Base-by-base conservation (phyloP, 1,140 invertebrate species). In the Calephelis nemesis region DNA sequence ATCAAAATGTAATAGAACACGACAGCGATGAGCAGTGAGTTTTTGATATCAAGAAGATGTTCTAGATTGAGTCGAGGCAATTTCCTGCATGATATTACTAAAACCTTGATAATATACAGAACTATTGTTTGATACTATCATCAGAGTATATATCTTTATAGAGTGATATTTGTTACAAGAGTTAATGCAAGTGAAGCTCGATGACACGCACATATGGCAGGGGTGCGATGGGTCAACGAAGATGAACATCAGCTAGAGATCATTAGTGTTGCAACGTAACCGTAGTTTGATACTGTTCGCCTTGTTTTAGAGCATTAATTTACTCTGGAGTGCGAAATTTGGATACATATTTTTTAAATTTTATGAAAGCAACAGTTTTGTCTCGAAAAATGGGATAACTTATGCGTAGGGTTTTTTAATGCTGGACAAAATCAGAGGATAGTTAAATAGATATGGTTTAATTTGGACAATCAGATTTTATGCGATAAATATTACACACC, bases 191-290 rank as follows among this genome's bases (percentile, higher is more conserved):
- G 60, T 52, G 62, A 63, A 40, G 62, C 49, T 63, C 15, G 60
- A 48, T 50, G 45, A 50, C 67, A 50, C 60, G 67, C 40, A 68
- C 58, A 45, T 60, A 30, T 30, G 52, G 19, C 19, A 30, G 62
- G 47, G 60, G 58, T 62, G 63, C 13, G 30, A 66, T 39, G 65
- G 67, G 62, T 68, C 67, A 70, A 42, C 40, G 60, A 39, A 68
- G 60, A 63, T 66, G 65, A 66, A 69, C 71, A 75, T 67, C 70
- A 65, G 71, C 72, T 74, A 74, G 65, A 71, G 72, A 70, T 76
- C 76, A 76, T 76, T 76, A 76, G 70, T 65, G 73, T 69, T 72
- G 63, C 65, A 65, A 52, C 69, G 65, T 70, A 71, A 64, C 70
- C 68, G 70, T 40, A n/a, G 40, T 66, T 60, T 63, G 42, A 60